These are phyloP conservation scores for Bicyclus anynana DNA, from an alignment of 1,140 invertebrate genomes.

Conservation along the genomic window DNA sequence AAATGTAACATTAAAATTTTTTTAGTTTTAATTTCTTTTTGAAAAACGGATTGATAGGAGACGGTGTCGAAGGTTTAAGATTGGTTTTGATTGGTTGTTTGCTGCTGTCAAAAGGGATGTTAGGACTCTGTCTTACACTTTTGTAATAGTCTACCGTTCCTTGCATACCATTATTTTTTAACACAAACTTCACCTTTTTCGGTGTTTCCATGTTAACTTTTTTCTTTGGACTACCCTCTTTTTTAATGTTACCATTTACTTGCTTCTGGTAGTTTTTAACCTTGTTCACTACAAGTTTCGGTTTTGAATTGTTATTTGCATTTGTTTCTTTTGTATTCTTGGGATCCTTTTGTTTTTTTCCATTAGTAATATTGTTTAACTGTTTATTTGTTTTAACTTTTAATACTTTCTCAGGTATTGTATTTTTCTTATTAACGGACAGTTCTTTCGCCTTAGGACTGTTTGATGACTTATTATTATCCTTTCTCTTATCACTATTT, in stretches of 20 bases:
- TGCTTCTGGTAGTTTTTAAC: constrained; percentile 50
- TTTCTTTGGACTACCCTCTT: constrained; percentile 26
- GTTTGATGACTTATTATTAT: background rate
- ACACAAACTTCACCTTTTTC: constrained; percentile 81
- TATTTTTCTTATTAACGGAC: constrained; percentile 12
- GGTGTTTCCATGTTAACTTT: constrained; percentile 31
- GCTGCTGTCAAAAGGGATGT: constrained; percentile 84
- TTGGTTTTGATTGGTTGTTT: constrained; percentile 82
- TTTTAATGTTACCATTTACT: constrained; percentile 18
- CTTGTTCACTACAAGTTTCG: constrained; percentile 45
- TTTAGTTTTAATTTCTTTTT: constrained; percentile 62
- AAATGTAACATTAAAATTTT: background rate
- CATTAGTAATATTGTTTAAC: constrained; percentile 3
- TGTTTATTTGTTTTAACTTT: constrained; percentile 7
- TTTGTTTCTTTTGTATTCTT: background rate
- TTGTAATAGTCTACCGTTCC: constrained; percentile 83
- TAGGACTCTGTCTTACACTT: constrained; percentile 82
- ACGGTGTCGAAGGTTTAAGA: constrained; percentile 82
- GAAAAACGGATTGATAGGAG: constrained; percentile 87
- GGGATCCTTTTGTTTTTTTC: background rate
- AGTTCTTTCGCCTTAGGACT: background rate
- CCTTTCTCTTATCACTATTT: background rate
- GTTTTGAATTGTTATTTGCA: background rate
- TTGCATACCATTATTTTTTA: constrained; percentile 82
- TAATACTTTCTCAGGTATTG: constrained; percentile 15